Base-by-base conservation (phyloP, 2,113 vertebrate genomes). In the Chloroceryle aenea region DNA sequence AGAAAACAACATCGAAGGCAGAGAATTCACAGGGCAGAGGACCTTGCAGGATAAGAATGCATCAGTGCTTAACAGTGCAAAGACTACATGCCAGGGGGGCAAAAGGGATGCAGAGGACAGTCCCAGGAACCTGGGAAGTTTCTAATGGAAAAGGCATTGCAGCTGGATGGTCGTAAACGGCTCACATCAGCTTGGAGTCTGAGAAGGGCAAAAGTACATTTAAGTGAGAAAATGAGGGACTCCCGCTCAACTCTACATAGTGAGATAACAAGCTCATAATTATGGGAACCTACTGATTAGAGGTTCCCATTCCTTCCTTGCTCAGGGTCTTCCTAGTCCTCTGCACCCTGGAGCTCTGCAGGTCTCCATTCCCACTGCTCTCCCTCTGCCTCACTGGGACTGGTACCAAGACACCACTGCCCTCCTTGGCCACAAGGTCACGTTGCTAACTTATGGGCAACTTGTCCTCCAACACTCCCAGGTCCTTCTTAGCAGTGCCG, bases 21-120 rank as follows among this genome's bases (percentile, higher is more conserved):
- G 64, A 94, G n/a, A 84, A 94, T 42, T 77, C 55, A 90, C 93
- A 59, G 48, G 63, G 29, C 40, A 85, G 72, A 78, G 64, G 94
- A 88, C 47, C 50, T 27, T 36, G 14, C 1, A 1, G 59, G 61
- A 90, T 63, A 27, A 87, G 43, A 87, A 91, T 30, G 32, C 47
- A 74, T 34, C 47, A 29, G 7, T 47, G 66, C 47, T 66, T 73
- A 85, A 87, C 75, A 88, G n/a, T 26, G 43, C 40, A 85, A 82
- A 80, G 48, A 53, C 48, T 50, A 19, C 0, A 3, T 47, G 22
- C 32, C 64, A 74, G 38, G 50, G 68, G 77, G 15, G 63, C 34
- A 58, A 91, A 43, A 82, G 9, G 23, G 29, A 73, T 27, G n/a
- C 36, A 91, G 64, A 66, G 7, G 63, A 93, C 1, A 2, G 18